phyloP scores from a whole-genome alignment of 92 coral and sea anemone species.

The Porites rus region DNA sequence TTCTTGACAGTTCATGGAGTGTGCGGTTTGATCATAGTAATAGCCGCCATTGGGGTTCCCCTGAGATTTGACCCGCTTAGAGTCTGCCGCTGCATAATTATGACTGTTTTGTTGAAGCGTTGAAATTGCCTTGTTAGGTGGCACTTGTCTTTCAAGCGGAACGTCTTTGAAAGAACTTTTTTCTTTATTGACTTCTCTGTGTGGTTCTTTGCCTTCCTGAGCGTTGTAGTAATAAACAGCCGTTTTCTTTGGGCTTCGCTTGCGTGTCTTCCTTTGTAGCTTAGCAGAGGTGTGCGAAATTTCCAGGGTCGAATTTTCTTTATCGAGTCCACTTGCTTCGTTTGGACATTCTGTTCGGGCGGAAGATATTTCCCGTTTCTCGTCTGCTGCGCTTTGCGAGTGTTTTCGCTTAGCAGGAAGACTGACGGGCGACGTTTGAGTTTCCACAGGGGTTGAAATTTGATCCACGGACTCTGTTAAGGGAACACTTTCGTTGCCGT shows the following conservation, averaged over 20 bases:
- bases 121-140: slow-evolving; percentile 23
- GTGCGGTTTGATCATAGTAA: slow-evolving; percentile 41
- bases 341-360: not conserved
- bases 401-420: slow-evolving; percentile 29
- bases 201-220: slow-evolving; percentile 14
- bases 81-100: slow-evolving; percentile 38
- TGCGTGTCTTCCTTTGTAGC: slow-evolving; percentile 49
- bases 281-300: slow-evolving; percentile 22
- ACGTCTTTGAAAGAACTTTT: not conserved
- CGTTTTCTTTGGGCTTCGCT: slow-evolving; percentile 65
- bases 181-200: slow-evolving; percentile 9
- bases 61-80: slow-evolving; percentile 56
- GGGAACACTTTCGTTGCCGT: slow-evolving; percentile 47
- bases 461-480: slow-evolving; percentile 45
- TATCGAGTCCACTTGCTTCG: slow-evolving; percentile 1
- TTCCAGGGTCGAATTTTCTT: slow-evolving; percentile 20
- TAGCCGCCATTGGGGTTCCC: slow-evolving; percentile 56
- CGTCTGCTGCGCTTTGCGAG: slow-evolving; percentile 9
- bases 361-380: slow-evolving; percentile 27
- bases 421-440: not conserved
- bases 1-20: slow-evolving; percentile 54
- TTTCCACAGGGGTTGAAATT: slow-evolving; percentile 47
- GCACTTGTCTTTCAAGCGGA: slow-evolving; percentile 38
- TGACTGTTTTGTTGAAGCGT: slow-evolving; percentile 12
- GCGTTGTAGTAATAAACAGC: slow-evolving; percentile 58